Evolutionary conservation across 2,888 invertebrate species (phyloP).

Genomic region (Ptychoptera albimana): DNA sequence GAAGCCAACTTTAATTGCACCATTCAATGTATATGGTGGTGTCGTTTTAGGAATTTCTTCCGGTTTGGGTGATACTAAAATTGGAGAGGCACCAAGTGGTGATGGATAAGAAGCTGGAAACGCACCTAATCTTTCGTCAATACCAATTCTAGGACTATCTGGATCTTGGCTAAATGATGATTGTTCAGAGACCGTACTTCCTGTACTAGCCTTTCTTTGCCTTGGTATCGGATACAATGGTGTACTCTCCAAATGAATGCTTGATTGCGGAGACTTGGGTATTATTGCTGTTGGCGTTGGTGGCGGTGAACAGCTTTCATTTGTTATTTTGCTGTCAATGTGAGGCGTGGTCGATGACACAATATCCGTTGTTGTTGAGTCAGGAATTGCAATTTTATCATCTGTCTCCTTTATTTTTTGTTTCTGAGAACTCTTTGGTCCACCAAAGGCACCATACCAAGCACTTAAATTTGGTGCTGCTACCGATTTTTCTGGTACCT

Average conservation of each 20-base stretch:
- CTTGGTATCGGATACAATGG: constrained; percentile 27
- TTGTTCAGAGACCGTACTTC: constrained; percentile 62
- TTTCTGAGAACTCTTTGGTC: constrained; percentile 44
- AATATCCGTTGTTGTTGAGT: constrained; percentile 15
- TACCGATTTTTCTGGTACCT: constrained; percentile 44
- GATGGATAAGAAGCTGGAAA: constrained; percentile 60
- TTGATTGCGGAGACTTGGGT: background rate
- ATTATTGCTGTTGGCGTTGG: background rate
- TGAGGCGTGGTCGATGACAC: too few relatives aligned
- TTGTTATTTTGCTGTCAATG: too few relatives aligned
- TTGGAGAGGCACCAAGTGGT: constrained; percentile 55
- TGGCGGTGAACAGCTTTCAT: background rate
- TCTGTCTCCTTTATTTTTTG: constrained; percentile 44
- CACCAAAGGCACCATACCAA: constrained; percentile 85
- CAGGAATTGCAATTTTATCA: constrained; percentile 20
- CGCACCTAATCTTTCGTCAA: constrained; percentile 39
- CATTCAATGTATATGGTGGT: constrained; percentile 54
- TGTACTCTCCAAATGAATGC: background rate
- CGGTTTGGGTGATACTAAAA: constrained; percentile 54
- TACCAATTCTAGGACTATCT: constrained; percentile 50
- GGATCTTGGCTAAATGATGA: constrained; percentile 65
- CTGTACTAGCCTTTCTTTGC: constrained; percentile 58
- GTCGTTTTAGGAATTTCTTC: constrained; percentile 49
- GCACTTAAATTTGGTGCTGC: constrained; percentile 77
- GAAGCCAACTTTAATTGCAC: constrained; percentile 72